Evolutionary conservation across 2,113 vertebrate species (phyloP).

Genomic region (Hucho hucho): DNA sequence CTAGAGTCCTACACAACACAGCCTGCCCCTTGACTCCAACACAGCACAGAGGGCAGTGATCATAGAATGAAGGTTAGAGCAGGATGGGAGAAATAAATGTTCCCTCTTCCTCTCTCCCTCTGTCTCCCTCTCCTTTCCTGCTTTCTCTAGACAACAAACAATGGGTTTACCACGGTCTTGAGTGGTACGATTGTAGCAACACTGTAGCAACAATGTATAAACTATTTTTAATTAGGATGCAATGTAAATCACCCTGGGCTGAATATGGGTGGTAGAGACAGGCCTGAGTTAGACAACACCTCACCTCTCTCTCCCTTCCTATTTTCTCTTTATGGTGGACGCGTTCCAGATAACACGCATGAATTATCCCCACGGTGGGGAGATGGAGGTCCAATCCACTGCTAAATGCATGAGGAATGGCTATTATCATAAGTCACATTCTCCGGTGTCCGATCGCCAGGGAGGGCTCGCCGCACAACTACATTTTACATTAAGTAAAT

Average conservation of each 20-base stretch:
- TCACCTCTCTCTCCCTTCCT: not conserved
- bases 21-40: not conserved
- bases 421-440: constrained; percentile 60
- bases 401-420: constrained; percentile 31
- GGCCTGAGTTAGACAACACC: not conserved
- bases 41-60: not conserved
- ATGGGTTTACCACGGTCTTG: too few species aligned
- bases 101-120: not conserved
- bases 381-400: constrained; percentile 1
- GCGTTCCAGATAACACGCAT: not conserved
- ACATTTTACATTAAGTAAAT: constrained; percentile 58
- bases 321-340: not conserved
- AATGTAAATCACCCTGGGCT: not conserved
- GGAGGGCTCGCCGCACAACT: constrained; percentile 33
- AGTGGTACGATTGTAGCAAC: not conserved
- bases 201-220: not conserved
- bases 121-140: not conserved
- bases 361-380: not conserved
- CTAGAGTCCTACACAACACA: constrained; percentile 1
- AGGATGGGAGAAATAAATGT: not conserved
- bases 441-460: constrained; percentile 51
- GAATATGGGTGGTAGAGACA: not conserved
- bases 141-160: not conserved
- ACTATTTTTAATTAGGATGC: not conserved
- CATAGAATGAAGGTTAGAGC: not conserved